phyloP scores from a whole-genome alignment of 2,113 vertebrate genomes.

The Emydocephalus ijimae region DNA sequence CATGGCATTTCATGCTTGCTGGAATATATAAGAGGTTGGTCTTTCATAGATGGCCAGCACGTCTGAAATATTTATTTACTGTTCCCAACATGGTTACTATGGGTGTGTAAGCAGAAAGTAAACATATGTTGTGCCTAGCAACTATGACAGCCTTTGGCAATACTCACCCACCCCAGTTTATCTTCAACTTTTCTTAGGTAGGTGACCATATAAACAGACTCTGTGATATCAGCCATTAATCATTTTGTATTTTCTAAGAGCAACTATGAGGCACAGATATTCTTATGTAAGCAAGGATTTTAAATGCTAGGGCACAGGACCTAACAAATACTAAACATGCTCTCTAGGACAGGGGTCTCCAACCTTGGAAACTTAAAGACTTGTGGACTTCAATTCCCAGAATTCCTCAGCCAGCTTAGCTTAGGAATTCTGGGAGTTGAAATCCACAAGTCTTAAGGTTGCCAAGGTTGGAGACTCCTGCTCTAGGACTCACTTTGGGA shows the following conservation, averaged over 20 bases:
- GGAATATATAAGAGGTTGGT: background rate
- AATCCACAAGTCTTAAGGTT: too few relatives aligned
- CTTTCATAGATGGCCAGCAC: background rate
- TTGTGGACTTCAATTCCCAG: too few relatives aligned
- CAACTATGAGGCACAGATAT: background rate
- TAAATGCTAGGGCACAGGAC: background rate
- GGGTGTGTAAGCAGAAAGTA: background rate
- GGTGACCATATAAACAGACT: background rate
- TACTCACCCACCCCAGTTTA: background rate
- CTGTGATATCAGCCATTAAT: background rate
- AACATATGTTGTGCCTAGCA: background rate
- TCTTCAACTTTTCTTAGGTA: background rate
- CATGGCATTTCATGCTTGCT: background rate
- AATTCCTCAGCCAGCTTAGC: too few relatives aligned
- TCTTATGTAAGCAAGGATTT: background rate
- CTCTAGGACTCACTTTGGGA: background rate
- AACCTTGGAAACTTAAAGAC: too few relatives aligned
- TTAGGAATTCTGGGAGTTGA: too few relatives aligned
- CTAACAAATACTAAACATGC: background rate
- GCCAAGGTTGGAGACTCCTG: too few relatives aligned
- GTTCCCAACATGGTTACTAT: background rate
- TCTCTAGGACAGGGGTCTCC: background rate
- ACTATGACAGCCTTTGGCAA: background rate
- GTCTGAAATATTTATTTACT: background rate
- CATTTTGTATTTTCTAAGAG: background rate